These are phyloP conservation scores for Xerus rutilus DNA, from an alignment of 2,797 vertebrate species.

Conservation along the genomic window DNA sequence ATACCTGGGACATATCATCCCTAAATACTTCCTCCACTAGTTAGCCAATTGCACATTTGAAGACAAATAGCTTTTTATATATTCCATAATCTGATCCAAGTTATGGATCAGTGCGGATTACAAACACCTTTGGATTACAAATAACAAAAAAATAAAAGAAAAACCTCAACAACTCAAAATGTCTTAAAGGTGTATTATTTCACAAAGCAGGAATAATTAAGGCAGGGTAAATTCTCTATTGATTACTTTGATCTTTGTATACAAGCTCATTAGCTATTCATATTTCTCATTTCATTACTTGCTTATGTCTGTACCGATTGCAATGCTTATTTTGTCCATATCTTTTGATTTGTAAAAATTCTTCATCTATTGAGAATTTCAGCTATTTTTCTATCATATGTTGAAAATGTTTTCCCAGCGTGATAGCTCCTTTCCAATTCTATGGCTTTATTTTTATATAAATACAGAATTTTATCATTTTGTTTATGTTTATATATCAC, in stretches of 20 bases:
- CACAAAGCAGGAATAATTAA: not conserved
- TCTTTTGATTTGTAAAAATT: not conserved
- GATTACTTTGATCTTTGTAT: not conserved
- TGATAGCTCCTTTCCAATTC: not conserved
- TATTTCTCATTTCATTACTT: slow-evolving; percentile 9
- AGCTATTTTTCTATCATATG: not conserved
- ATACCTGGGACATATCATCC: not conserved
- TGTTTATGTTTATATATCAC: not conserved
- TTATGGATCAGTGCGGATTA: not conserved
- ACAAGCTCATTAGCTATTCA: not conserved
- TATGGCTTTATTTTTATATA: not conserved
- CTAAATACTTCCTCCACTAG: not conserved
- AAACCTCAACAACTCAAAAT: not conserved
- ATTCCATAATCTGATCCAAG: not conserved
- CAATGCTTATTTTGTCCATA: not conserved
- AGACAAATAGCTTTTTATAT: not conserved
- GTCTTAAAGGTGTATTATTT: not conserved
- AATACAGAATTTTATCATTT: not conserved
- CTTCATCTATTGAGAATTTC: not conserved
- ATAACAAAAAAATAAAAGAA: not conserved
- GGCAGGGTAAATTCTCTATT: not conserved
- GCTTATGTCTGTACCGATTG: not conserved
- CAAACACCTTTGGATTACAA: slow-evolving; percentile 33
- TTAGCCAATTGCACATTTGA: not conserved
- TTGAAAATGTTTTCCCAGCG: not conserved